phyloP scores from a whole-genome alignment of 2,888 invertebrate genomes.

The Pyrrhia umbra region DNA sequence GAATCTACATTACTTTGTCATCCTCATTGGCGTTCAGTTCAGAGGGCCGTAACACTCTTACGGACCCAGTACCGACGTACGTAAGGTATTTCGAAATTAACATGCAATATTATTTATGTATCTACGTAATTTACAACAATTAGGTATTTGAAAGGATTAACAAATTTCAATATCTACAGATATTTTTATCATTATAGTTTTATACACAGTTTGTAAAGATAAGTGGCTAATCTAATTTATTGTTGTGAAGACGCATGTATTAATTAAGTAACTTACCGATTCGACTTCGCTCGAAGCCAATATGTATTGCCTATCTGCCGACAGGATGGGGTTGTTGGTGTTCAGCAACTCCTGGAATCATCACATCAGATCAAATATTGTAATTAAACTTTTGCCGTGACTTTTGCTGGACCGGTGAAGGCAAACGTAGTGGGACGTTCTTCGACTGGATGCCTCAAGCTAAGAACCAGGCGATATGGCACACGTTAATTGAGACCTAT shows the following conservation, averaged over 20 bases:
- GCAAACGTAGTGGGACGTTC: no score
- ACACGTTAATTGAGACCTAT: no score
- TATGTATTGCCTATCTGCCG: constrained; percentile 82
- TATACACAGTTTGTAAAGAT: constrained; percentile 41
- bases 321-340: constrained; percentile 83
- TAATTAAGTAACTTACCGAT: constrained; percentile 71
- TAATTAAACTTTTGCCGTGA: neutral
- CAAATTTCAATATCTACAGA: constrained; percentile 44
- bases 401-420: no score
- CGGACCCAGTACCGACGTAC: neutral
- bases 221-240: constrained; percentile 41
- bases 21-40: no score
- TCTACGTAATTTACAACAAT: neutral
- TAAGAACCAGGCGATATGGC: no score
- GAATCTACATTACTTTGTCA: no score
- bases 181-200: constrained; percentile 47
- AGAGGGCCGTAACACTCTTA: no score
- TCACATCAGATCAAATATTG: neutral
- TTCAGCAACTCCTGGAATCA: constrained; percentile 76
- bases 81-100: constrained; percentile 8
- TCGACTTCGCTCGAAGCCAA: constrained; percentile 85
- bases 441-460: no score
- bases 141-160: constrained; percentile 30
- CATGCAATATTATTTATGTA: constrained; percentile 3
- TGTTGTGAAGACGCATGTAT: constrained; percentile 2